These are phyloP conservation scores for Drosophila leonis DNA, from an alignment of 2,888 invertebrate species.

Conservation along the genomic window DNA sequence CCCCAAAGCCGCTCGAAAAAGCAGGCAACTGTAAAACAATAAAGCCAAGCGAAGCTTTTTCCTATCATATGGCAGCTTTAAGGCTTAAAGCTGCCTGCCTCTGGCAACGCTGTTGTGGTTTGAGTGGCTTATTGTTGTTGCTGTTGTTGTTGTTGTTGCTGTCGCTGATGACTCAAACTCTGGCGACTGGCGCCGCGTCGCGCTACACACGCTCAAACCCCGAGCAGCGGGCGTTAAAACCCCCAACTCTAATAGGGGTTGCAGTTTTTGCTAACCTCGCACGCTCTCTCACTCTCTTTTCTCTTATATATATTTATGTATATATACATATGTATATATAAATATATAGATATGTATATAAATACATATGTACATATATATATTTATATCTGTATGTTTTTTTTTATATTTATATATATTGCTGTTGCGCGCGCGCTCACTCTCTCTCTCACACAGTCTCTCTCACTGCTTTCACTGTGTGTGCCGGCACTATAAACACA, in stretches of 20 bases:
- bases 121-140: constrained; percentile 23
- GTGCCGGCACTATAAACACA: constrained; percentile 74
- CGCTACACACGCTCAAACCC: constrained; percentile 41
- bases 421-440: constrained; percentile 71
- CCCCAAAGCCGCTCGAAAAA: constrained; percentile 18
- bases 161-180: constrained; percentile 77
- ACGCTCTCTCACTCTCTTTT: constrained; percentile 23
- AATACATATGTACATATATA: constrained; percentile 13
- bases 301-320: constrained; percentile 2
- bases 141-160: constrained; percentile 14
- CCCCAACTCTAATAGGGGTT: constrained; percentile 79
- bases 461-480: constrained; percentile 69
- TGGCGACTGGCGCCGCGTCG: constrained; percentile 71
- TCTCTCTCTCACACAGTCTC: constrained; percentile 21
- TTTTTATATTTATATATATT: constrained; percentile 28
- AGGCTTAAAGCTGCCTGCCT: constrained; percentile 66
- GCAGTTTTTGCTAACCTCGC: constrained; percentile 67
- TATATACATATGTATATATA: constrained; percentile 12
- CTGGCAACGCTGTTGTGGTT: constrained; percentile 45
- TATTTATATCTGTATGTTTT: too few species aligned
- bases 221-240: constrained; percentile 55
- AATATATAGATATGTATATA: neutral
- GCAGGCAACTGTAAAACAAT: constrained; percentile 50
- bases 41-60: constrained; percentile 52
- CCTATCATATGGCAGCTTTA: constrained; percentile 56